Conservation (phyloP, 2,113 vertebrate species). For the Tretioscincus oriximinensis region DNA sequence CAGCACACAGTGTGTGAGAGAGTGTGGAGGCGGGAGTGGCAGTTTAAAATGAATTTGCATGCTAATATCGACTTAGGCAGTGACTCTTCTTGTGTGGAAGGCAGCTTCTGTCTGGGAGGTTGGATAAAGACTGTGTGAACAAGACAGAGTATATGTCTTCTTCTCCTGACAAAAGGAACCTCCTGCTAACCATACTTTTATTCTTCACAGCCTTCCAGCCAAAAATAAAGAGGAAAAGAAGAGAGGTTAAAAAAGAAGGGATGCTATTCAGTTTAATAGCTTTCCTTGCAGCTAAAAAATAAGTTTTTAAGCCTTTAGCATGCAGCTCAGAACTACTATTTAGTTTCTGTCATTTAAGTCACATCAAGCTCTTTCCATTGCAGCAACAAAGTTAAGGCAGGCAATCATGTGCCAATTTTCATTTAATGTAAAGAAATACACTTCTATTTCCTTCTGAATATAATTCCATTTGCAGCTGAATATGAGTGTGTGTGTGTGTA, state of each 20-base stretch:
- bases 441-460: background rate
- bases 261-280: slow-evolving; percentile 41
- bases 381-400: slow-evolving; percentile 38
- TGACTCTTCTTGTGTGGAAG: too few species aligned
- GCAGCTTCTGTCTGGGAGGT: too few species aligned
- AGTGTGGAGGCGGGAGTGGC: too few species aligned
- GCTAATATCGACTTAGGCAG: too few species aligned
- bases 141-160: background rate
- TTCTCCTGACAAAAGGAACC: background rate
- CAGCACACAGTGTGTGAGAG: too few species aligned
- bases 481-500: accelerated
- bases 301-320: slow-evolving; percentile 47
- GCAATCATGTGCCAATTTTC: slow-evolving; percentile 17
- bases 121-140: background rate
- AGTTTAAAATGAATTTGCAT: too few species aligned
- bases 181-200: background rate
- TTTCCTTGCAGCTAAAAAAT: slow-evolving; percentile 48
- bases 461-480: background rate
- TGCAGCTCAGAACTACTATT: slow-evolving; percentile 35
- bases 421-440: slow-evolving; percentile 22
- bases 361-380: slow-evolving; percentile 33
- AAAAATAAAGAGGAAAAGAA: background rate
- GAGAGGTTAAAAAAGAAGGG: background rate
- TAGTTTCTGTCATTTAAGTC: slow-evolving; percentile 50
- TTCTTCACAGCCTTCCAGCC: slow-evolving; percentile 25